Base-by-base conservation (phyloP, 35 echinoderm and acorn worm genomes). In the Acanthaster planci region DNA sequence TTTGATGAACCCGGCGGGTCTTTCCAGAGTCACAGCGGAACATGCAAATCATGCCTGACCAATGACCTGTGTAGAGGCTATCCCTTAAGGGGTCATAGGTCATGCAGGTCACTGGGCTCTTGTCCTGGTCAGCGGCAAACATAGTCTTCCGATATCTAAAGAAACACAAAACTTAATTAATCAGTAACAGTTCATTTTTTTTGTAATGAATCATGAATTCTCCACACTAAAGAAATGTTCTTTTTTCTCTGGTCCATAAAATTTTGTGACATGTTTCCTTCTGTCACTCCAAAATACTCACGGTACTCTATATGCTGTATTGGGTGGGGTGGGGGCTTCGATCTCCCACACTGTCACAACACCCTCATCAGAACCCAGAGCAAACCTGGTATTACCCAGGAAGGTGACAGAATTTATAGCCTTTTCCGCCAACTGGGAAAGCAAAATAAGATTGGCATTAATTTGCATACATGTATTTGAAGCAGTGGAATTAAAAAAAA, bases 61-160 rank as follows among this genome's bases (percentile, higher is more conserved):
- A 88, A 27, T 76, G 77, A 21, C 79, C 72, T 19, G 84, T 40
- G 55, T 93, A 88, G 1, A 93, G 86, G 2, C 59, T 88, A 77
- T 93, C 91, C 0, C 76, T 60, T 0, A 31, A 32, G 8, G 29
- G 44, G 55, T 60, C 72, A 47, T 93, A 93, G 7, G 76, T 77
- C 68, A 93, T 40, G 59, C 38, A 60, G 27, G 80, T 88, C 6
- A 93, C 80, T 23, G 91, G 91, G 27, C 53, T 89, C 3, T 50
- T 7, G 12, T 31, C 67, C 8, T 57, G 23, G 12, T 16, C 8
- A 16, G 23, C 42, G 15, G 68, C 4, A 27, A 79, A 40, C 38
- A 76, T 84, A 36, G 30, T 88, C 30, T 72, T 83, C 31, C 38
- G 39, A 39, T 42, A 29, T 36, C 80, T 83, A 36, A 31, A 16